Percentiles rank a stretch among this genome's conserved stretches.
phyloP scores from a whole-genome alignment of 2,797 vertebrate species.

The Acrossocheilus fasciatus region DNA sequence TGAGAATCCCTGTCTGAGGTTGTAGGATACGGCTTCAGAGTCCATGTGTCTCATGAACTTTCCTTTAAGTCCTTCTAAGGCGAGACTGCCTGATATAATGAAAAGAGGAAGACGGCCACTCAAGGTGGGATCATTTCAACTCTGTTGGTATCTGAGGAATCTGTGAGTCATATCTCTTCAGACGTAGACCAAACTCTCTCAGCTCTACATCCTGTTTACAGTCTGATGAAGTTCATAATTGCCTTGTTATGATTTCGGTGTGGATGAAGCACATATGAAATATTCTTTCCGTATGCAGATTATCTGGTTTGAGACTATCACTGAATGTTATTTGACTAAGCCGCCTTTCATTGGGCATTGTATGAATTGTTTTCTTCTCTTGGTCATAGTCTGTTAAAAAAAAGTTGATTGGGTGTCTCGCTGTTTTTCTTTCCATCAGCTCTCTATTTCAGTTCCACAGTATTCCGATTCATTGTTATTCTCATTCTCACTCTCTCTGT shows the following conservation, averaged over 20 bases:
- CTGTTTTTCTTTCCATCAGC: background rate
- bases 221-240: conserved; percentile 61
- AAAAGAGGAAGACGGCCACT: background rate
- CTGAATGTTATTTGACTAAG: conserved; percentile 23
- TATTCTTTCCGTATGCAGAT: conserved; percentile 25
- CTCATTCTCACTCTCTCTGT: background rate
- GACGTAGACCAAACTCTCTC: conserved; percentile 57
- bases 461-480: background rate
- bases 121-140: conserved; percentile 37
- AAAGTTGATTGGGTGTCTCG: background rate
- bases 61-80: conserved; percentile 26
- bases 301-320: background rate
- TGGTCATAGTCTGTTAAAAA: background rate
- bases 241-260: conserved; percentile 59
- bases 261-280: conserved; percentile 44
- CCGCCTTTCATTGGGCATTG: background rate
- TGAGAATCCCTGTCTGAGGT: conserved; percentile 10
- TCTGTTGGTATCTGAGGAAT: conserved; percentile 40
- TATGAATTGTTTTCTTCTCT: conserved; percentile 1
- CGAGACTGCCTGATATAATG: background rate
- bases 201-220: conserved; percentile 65
- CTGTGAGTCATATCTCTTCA: conserved; percentile 52
- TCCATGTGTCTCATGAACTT: conserved; percentile 17
- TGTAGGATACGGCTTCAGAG: conserved; percentile 15
- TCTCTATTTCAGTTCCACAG: conserved; percentile 54